Conservation (phyloP, 2,888 invertebrate species). For the Cantharis rufa region DNA sequence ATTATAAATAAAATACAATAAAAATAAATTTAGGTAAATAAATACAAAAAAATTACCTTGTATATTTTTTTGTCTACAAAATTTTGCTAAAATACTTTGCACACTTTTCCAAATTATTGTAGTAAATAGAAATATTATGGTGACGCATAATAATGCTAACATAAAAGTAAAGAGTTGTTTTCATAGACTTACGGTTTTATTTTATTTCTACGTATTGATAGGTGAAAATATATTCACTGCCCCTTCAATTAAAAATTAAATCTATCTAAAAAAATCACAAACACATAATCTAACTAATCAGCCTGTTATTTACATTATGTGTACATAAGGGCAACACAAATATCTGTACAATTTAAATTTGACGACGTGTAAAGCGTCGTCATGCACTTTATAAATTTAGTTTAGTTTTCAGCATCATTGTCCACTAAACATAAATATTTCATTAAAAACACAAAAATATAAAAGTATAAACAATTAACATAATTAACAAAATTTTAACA, state of each 20-base stretch:
- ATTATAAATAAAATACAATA: background rate
- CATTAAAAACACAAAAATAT: background rate
- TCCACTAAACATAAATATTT: background rate
- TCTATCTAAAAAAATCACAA: background rate
- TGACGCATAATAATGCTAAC: background rate
- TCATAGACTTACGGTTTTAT: background rate
- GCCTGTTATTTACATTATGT: background rate
- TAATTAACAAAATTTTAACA: background rate
- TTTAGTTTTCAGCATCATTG: background rate
- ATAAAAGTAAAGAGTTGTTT: background rate
- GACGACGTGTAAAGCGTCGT: background rate
- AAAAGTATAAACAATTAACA: background rate
- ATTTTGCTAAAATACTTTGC: background rate
- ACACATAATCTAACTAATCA: background rate
- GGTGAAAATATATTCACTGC: background rate
- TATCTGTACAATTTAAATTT: background rate
- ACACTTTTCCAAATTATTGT: background rate
- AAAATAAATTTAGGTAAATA: background rate
- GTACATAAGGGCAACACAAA: background rate
- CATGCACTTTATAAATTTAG: background rate
- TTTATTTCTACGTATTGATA: background rate
- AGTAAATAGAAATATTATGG: background rate
- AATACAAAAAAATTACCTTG: background rate
- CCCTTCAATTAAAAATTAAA: background rate
- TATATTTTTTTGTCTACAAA: background rate